phyloP scores from a whole-genome alignment of 2,888 invertebrate genomes.

The Sinohyriopsis cumingii region DNA sequence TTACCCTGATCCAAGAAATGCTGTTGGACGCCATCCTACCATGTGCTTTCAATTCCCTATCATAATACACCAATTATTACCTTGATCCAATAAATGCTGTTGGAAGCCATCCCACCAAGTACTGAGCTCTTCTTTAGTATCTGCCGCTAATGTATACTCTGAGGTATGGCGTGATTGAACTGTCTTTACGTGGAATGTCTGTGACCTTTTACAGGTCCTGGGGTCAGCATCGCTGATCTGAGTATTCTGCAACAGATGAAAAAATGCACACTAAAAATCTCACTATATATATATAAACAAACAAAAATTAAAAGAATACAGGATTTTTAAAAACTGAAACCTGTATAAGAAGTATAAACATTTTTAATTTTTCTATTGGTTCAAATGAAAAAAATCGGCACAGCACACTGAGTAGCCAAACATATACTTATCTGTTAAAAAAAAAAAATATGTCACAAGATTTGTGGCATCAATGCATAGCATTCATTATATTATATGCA shows the following conservation, averaged over 20 bases:
- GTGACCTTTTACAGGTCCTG: constrained; percentile 68
- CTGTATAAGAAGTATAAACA: background rate
- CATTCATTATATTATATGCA: too few relatives aligned
- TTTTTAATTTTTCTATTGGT: background rate
- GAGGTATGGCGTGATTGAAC: constrained; percentile 45
- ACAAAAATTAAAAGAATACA: too few relatives aligned
- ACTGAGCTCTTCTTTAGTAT: constrained; percentile 72
- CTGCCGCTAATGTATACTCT: constrained; percentile 72
- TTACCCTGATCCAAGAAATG: too few relatives aligned
- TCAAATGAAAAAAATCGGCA: background rate
- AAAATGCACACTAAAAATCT: constrained; percentile 7
- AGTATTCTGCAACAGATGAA: constrained; percentile 72
- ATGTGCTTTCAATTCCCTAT: too few relatives aligned
- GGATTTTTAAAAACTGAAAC: background rate
- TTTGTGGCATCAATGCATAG: too few relatives aligned
- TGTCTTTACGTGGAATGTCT: constrained; percentile 63
- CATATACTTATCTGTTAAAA: too few relatives aligned
- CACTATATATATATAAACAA: too few relatives aligned
- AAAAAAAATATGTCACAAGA: too few relatives aligned
- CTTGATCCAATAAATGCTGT: constrained; percentile 76
- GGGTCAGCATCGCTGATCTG: constrained; percentile 74
- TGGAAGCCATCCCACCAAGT: constrained; percentile 76
- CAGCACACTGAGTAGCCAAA: too few relatives aligned
- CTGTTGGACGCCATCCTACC: too few relatives aligned
- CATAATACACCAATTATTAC: constrained; percentile 39